Evolutionary conservation across 2,797 vertebrate species (phyloP).

Genomic region (Rhodeus uyekii): DNA sequence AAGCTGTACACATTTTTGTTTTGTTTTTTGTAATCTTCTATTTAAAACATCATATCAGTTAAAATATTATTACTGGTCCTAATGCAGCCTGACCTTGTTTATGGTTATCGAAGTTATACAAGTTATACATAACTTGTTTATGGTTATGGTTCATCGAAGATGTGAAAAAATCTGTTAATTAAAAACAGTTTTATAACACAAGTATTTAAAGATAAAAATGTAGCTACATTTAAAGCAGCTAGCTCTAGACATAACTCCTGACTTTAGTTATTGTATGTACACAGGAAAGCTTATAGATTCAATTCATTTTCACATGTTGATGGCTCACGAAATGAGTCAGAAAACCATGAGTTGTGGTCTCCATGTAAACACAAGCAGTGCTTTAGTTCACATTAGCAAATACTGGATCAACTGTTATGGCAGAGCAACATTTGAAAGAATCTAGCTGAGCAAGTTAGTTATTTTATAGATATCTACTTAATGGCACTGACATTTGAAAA

Average conservation of each 20-base stretch:
- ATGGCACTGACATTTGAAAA: not conserved
- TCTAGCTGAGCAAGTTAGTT: not conserved
- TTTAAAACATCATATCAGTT: no score
- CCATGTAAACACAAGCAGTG: not conserved
- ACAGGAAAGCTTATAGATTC: not conserved
- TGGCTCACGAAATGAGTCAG: not conserved
- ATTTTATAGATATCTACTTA: not conserved
- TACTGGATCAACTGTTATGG: not conserved
- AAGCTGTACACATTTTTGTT: not conserved
- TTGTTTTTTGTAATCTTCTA: not conserved
- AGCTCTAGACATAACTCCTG: not conserved
- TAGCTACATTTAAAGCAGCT: not conserved
- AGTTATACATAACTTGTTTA: no score
- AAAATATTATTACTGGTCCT: not conserved
- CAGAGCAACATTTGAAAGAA: not conserved
- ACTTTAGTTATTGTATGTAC: not conserved
- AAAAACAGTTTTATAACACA: not conserved
- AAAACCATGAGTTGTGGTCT: not conserved
- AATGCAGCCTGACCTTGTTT: not conserved
- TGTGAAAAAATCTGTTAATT: no score
- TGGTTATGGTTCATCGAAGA: no score
- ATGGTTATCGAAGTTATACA: no score
- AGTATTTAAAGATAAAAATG: not conserved
- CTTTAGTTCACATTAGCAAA: not conserved
- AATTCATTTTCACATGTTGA: not conserved